Base-by-base conservation (phyloP, 2,113 vertebrate species). In the Oriolus oriolus region DNA sequence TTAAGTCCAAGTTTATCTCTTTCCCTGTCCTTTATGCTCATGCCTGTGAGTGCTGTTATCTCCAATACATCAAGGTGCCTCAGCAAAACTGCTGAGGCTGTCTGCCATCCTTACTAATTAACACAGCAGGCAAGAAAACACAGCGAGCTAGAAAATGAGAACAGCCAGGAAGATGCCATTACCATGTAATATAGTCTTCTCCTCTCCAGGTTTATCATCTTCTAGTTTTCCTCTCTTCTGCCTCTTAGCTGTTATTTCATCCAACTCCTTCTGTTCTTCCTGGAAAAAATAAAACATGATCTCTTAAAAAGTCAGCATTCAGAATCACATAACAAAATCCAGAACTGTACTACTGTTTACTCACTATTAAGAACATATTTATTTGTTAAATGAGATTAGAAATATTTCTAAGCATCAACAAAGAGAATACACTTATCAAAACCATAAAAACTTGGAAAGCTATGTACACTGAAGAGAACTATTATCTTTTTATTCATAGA, bases 131-230 rank as follows among this genome's bases (percentile, higher is more conserved):
- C 80, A 93, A 77, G 88, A 87, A 95, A 91, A 75, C 74, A 95
- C 60, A 93, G 53, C 0, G 8, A 95, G 86, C 68, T 81, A 93
- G 77, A 95, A 96, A 89, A 96, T 69, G 71, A 95, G 87, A 94
- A 88, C 35, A 81, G 73, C 49, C 60, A 94, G 87, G 83, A 95
- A 87, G 91, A 92, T 83, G 76, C 37, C 22, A 89, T 89, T 98
- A 99, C 99, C 98, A 93, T 99, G 99, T 81, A 99, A 98, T 95
- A 99, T 98, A 33, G 99, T 99, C 96, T 99, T 99, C 96, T 99
- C 99, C 64, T 99, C 99, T 61, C 98, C 99, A 70, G 99, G 99
- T 96, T 98, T 98, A 53, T 99, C 99, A 45, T 99, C 99, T 95
- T 99, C 99, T 26, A 98, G 98, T 96, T 98, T 99, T 86, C 99